Evolutionary conservation across 2,113 vertebrate genomes (phyloP), one percentile per base, ranked within the genome.

Genomic region (Labrus mixtus): DNA sequence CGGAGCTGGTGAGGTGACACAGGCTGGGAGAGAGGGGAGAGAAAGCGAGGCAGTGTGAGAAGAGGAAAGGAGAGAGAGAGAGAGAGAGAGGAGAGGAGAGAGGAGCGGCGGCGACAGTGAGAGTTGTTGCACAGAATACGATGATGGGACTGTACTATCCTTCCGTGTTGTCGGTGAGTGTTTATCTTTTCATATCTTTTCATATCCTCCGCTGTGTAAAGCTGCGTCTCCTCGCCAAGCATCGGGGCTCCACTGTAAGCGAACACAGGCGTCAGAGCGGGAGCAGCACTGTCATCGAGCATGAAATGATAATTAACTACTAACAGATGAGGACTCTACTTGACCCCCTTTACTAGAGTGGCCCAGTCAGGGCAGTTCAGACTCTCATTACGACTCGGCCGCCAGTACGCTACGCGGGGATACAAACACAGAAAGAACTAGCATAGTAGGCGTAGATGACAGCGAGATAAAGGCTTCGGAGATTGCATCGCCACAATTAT

Each of bases 131-230:
- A 85, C 90, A 84, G 73, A 92, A 84, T 92, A 95, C 88, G 76
- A 95, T 95, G 94, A 95, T 95, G 93, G 94, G 94, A 91, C 90
- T 94, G 88, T 95, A 93, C 91, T 95, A 93, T 87, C 92, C 92
- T 89, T 90, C 91, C 83, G 86, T 94, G 91, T 82, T 90, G 85
- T 92, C 91, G 93, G 93, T 94, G 91, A 94, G 94, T 92, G 80
- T 88, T 90, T 64, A 65, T 76, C 86, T 64, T 10, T 64, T 8
- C 1, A 10, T 80, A 54, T 76, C 61, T 76, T 68, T 86, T 73
- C 57, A 41, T 59, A 54, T 88, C 76, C 60, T 39, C 55, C 41
- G 51, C 59, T 53, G 54, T 58, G 4, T 50, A 15, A 15, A 22
- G 57, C 65, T 39, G 78, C 53, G 46, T 68, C 46, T 53, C 62